Evolutionary conservation across 2,888 invertebrate genomes (phyloP).

Genomic region (Drosophila tanythrix): DNA sequence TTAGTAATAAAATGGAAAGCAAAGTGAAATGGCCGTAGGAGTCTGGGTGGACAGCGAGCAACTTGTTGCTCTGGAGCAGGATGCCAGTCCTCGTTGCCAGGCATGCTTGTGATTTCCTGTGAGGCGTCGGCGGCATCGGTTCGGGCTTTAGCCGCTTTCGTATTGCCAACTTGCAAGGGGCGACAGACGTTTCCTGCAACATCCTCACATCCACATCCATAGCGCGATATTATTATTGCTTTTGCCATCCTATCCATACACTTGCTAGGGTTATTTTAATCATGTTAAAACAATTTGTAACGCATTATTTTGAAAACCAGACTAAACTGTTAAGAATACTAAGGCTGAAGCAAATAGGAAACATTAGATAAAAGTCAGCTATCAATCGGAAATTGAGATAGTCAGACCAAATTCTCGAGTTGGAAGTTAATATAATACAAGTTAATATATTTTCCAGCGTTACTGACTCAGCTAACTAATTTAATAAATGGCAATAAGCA

Average conservation of each 20-base stretch:
- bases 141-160: slow-evolving; percentile 11
- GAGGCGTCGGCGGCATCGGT: slow-evolving; percentile 15
- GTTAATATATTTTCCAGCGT: too few species aligned
- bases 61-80: slow-evolving; percentile 66
- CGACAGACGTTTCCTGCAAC: slow-evolving; percentile 66
- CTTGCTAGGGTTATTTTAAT: neutral
- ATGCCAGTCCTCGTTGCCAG: slow-evolving; percentile 49
- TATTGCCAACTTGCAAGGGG: slow-evolving; percentile 37
- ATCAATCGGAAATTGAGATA: neutral
- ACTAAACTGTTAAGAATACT: neutral
- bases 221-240: slow-evolving; percentile 77
- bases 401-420: neutral
- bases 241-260: slow-evolving; percentile 44
- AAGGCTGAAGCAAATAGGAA: neutral
- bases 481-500: neutral
- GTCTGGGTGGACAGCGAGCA: slow-evolving; percentile 38
- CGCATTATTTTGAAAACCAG: neutral
- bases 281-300: neutral
- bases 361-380: neutral
- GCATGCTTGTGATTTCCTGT: slow-evolving; percentile 69
- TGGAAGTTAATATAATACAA: too few species aligned
- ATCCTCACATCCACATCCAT: slow-evolving; percentile 42
- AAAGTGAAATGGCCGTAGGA: slow-evolving; percentile 73
- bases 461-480: neutral
- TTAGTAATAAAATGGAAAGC: slow-evolving; percentile 80